Conservation (phyloP, 2,888 invertebrate species). For the Luperina nickerlii region DNA sequence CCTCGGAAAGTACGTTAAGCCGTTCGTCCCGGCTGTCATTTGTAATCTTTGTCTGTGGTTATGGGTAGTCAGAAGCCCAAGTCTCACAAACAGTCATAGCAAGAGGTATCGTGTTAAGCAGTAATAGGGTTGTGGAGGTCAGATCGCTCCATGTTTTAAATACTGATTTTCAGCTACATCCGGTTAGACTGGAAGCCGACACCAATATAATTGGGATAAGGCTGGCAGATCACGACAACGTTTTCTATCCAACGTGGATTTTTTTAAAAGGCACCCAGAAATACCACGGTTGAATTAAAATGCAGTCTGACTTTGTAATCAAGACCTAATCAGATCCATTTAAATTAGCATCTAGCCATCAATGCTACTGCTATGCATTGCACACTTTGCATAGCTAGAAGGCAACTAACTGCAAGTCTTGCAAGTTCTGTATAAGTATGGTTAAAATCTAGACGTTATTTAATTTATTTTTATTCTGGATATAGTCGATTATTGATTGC, state of each 20-base stretch:
- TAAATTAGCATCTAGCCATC: slow-evolving; percentile 2
- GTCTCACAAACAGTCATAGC: too few species aligned
- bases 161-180: too few species aligned
- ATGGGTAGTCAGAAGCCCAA: too few species aligned
- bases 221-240: neutral
- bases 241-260: neutral
- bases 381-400: slow-evolving; percentile 32
- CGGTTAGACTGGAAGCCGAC: neutral
- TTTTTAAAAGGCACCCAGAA: neutral
- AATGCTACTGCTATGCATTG: slow-evolving; percentile 9
- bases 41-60: too few species aligned
- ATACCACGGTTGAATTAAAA: neutral
- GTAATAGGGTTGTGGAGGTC: neutral
- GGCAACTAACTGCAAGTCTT: slow-evolving; percentile 2
- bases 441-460: neutral
- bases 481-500: neutral
- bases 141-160: neutral
- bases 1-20: too few species aligned
- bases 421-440: neutral
- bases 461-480: too few species aligned
- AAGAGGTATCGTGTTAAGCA: neutral
- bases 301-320: slow-evolving; percentile 1
- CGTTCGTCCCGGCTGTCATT: too few species aligned
- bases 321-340: neutral
- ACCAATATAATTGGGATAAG: neutral